phyloP scores from a whole-genome alignment of 1,140 invertebrate genomes.

The Campodea augens region DNA sequence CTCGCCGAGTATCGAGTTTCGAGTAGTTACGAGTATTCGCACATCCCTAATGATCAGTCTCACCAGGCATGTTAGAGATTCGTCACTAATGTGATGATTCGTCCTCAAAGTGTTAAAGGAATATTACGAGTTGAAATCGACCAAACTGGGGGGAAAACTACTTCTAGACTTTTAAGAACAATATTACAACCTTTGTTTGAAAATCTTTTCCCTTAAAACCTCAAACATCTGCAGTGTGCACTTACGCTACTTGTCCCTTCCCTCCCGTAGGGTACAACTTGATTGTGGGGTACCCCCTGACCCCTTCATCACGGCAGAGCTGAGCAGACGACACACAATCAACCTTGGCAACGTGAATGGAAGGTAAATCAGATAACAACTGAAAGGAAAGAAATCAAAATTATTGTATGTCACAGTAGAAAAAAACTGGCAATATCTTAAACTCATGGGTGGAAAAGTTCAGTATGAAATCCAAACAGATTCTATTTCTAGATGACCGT shows the following conservation, averaged over 20 bases:
- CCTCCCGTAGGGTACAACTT: conserved; percentile 31
- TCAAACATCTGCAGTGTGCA: conserved; percentile 12
- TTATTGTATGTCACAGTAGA: background rate
- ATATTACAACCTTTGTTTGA: conserved; percentile 10
- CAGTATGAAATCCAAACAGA: background rate
- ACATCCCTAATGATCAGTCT: too few relatives aligned
- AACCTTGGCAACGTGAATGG: conserved; percentile 30
- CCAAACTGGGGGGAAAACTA: too few relatives aligned
- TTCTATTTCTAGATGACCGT: background rate
- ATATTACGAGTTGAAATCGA: too few relatives aligned
- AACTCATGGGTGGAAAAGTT: background rate
- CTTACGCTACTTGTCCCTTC: conserved; percentile 30
- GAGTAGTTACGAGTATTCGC: too few relatives aligned
- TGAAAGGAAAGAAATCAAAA: conserved; percentile 12
- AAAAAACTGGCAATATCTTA: conserved; percentile 2
- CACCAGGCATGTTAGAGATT: too few relatives aligned
- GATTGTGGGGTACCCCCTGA: conserved; percentile 34
- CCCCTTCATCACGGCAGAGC: conserved; percentile 27
- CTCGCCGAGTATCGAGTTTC: too few relatives aligned
- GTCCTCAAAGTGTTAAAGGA: too few relatives aligned
- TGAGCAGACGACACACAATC: conserved; percentile 30
- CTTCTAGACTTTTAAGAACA: conserved; percentile 4
- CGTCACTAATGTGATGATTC: too few relatives aligned
- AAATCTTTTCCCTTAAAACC: conserved; percentile 8
- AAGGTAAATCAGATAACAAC: conserved; percentile 28